Evolutionary conservation across 2,797 vertebrate genomes (phyloP), one percentile per base, ranked within the genome.

Genomic region (Chelon auratus): DNA sequence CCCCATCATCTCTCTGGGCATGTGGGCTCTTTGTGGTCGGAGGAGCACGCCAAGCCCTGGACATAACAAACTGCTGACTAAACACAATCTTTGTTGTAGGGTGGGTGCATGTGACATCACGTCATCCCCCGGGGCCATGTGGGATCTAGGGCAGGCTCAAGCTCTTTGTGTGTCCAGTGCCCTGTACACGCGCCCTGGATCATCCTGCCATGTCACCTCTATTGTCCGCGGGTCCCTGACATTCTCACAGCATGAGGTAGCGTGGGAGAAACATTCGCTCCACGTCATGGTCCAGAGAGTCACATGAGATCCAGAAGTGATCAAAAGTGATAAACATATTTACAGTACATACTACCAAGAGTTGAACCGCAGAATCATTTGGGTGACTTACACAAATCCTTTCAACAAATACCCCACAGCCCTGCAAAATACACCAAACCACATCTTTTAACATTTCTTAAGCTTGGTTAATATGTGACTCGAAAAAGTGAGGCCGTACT

Each of bases 1-100:
- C 80, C 62, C 22, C 75, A 68, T 69, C 43, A 62, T 78, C 75
- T 63, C 68, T 70, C 68, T 76, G 67, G 80, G 66, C 79, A 83
- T 85, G 90, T 77, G 60, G 86, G 61, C 55, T 74, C 61, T 87
- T 90, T 92, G 89, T 93, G 88, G 79, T 53, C 5, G 52, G 72
- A 86, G 87, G 72, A 88, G 77, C 77, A 73, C 79, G 89, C 83
- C 79, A 81, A 84, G 77, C 77, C 76, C 80, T 75, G 79, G 77
- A 77, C 86, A 81, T 61, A 68, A 73, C 74, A 84, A 90, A 90
- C 77, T 85, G 94, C 93, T 93, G 94, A 95, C 85, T 89, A 81
- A 82, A 88, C 90, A 53, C 42, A 75, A 85, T 85, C 87, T 93
- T 95, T 94, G 89, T 93, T 85, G 68, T 61, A 43, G 60, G 72